A percentile compares a stretch with the other conserved stretches of the same genome.
Conservation (phyloP, 1,140 invertebrate genomes). For the Asobara japonica region DNA sequence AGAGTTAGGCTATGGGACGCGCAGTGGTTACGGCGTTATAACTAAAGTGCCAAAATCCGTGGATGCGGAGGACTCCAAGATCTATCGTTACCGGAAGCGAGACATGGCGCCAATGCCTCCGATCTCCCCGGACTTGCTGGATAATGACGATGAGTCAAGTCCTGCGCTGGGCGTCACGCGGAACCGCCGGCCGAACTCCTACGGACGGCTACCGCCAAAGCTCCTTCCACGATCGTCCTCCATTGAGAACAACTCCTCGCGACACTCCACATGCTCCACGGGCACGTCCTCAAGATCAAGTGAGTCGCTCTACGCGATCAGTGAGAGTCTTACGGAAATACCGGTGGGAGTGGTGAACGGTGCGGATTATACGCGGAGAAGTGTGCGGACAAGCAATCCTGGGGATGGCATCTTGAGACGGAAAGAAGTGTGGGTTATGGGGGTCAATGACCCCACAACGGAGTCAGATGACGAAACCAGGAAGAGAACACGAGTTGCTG, state of each 20-base stretch:
- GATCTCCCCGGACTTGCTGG: slow-evolving; percentile 46
- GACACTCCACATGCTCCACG: slow-evolving; percentile 55
- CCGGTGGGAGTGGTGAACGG: not conserved
- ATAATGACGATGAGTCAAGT: slow-evolving; percentile 24
- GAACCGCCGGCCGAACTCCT: slow-evolving; percentile 43
- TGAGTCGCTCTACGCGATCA: slow-evolving; percentile 56
- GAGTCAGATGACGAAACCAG: slow-evolving; percentile 19
- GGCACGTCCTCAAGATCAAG: slow-evolving; percentile 56
- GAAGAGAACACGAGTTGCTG: slow-evolving; percentile 24
- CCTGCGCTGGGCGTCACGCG: not conserved
- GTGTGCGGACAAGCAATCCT: not conserved
- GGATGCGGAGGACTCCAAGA: slow-evolving; percentile 23
- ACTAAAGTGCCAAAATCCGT: slow-evolving; percentile 46
- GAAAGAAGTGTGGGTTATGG: slow-evolving; percentile 26
- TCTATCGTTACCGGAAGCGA: slow-evolving; percentile 45
- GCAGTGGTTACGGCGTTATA: slow-evolving; percentile 48
- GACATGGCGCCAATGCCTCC: slow-evolving; percentile 60
- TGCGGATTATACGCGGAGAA: not conserved
- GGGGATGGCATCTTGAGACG: slow-evolving; percentile 8
- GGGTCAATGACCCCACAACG: not conserved
- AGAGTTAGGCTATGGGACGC: slow-evolving; percentile 38
- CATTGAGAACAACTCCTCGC: slow-evolving; percentile 51
- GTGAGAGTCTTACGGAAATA: slow-evolving; percentile 44
- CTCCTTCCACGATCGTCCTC: slow-evolving; percentile 53
- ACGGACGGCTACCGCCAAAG: slow-evolving; percentile 50